These are phyloP conservation scores for Troides aeacus DNA, from an alignment of 2,888 invertebrate species.

Conservation along the genomic window DNA sequence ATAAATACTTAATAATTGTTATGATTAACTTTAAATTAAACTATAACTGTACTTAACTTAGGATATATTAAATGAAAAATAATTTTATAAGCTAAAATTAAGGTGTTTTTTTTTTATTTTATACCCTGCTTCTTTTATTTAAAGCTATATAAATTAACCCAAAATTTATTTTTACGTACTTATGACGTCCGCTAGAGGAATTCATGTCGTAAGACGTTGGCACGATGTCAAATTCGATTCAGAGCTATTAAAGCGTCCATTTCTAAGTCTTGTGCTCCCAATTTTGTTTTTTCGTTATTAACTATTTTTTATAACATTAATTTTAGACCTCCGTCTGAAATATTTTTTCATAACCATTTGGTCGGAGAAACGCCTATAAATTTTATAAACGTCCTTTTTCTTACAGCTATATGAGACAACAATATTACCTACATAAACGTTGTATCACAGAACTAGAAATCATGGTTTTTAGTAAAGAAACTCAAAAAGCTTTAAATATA, in stretches of 20 bases:
- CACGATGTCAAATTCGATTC: constrained; percentile 37
- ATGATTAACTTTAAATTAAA: constrained; percentile 72
- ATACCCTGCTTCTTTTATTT: constrained; percentile 3
- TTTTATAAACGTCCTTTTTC: too few species aligned
- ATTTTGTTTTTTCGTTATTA: neutral
- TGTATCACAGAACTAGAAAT: too few species aligned
- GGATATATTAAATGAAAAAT: constrained; percentile 73
- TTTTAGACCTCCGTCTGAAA: neutral
- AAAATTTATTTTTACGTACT: constrained; percentile 5
- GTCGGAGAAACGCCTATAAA: neutral
- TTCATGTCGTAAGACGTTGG: constrained; percentile 48
- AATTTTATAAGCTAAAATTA: constrained; percentile 68
- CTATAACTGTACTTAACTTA: constrained; percentile 72
- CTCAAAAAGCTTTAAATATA: too few species aligned
- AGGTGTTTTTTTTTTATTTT: constrained; percentile 46
- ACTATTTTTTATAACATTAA: neutral
- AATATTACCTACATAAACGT: too few species aligned
- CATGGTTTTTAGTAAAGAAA: too few species aligned
- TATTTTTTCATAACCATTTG: neutral
- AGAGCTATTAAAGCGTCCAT: constrained; percentile 4
- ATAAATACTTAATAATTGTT: constrained; percentile 75
- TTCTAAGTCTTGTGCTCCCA: neutral
- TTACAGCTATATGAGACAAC: too few species aligned
- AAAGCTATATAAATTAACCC: neutral
- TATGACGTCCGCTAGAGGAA: constrained; percentile 40